Base-by-base conservation (phyloP, 2,113 vertebrate genomes). In the Tragelaphus imberbis region DNA sequence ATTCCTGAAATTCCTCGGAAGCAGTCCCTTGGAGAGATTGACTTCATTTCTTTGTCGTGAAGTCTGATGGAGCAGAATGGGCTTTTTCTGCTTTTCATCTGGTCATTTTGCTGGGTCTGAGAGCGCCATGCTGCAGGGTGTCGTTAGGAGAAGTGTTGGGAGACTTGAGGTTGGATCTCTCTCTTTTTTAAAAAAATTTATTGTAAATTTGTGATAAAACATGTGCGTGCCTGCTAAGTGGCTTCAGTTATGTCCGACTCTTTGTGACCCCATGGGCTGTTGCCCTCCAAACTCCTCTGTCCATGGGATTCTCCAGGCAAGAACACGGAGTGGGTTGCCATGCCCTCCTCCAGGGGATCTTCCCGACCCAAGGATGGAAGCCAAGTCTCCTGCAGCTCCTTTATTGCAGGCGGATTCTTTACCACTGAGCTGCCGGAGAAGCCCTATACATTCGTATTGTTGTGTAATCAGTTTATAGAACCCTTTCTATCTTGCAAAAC, bases 1-100 rank as follows among this genome's bases (percentile, higher is more conserved):
- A 84, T 96, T 94, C 88, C 30, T 56, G 7, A 55, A 51, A 82
- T 89, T 91, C 92, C 59, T 55, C 7, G 17, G 90, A 51, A 90
- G 55, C 90, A 1, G 14, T 16, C 80, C n/a, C 23, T 19, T 68
- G 47, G 51, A 82, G 51, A 51, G 12, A 40, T 6, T 49, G 27
- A n/a, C 15, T 51, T 13, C 30, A 63, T 25, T 84, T 49, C 56
- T 88, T 56, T 0, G 0, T 58, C 27, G 6, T 65, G 47, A 80
- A 6, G 47, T 53, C 16, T 40, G 93, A n/a, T 3, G 3, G 2
- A 25, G 9, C n/a, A 28, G 56, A 63, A 17, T 2, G 10, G 11
- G 4, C 9, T 13, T 71, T 71, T 71, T 25, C 8, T 53, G 3
- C 59, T 59, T 75, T 3, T 80, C 23, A 7, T 40, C 5, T 3